Base-by-base conservation (phyloP, 2,888 invertebrate species). In the Gibbula magus region DNA sequence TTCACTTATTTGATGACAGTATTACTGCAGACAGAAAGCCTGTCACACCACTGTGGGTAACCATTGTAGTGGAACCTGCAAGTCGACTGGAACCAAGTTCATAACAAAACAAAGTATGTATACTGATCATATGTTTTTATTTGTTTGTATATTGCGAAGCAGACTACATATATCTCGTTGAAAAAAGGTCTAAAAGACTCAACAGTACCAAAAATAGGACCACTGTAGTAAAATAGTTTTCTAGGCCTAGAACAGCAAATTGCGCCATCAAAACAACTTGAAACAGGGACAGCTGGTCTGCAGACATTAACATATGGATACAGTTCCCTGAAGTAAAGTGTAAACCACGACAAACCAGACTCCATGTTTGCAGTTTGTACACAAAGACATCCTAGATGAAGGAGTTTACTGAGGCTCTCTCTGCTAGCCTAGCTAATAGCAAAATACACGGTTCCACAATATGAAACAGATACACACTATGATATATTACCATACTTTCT, bases 91-190 rank as follows among this genome's bases (percentile, higher is more conserved):
- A 39, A 73, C 35, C 25, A n/a, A n/a, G n/a, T n/a, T n/a, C 53
- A 75, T 16, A 75, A 75, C 32, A 29, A 53, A 18, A 75, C 16
- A 52, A 45, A 73, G n/a, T 2, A 73, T 39, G 8, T 53, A 29
- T 75, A 77, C 52, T 77, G 70, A 77, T 70, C 81, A 81, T 85
- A 81, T 85, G 53, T 79, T 84, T 82, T 80, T 84, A 81, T 82
- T 84, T 80, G 81, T 80, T 81, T 83, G 82, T 84, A 84, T 83
- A 75, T 83, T 84, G 84, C 83, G 79, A 84, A 84, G 84, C 84
- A 84, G 84, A 84, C 84, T 84, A 84, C 83, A 83, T 83, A 78
- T 81, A 84, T 82, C 83, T 82, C 80, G 80, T 78, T 80, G 78
- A 81, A 79, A 81, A 83, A 81, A 81, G 79, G 82, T 82, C 84